Base-by-base conservation (phyloP, 2,113 vertebrate genomes). In the Athene cunicularia region DNA sequence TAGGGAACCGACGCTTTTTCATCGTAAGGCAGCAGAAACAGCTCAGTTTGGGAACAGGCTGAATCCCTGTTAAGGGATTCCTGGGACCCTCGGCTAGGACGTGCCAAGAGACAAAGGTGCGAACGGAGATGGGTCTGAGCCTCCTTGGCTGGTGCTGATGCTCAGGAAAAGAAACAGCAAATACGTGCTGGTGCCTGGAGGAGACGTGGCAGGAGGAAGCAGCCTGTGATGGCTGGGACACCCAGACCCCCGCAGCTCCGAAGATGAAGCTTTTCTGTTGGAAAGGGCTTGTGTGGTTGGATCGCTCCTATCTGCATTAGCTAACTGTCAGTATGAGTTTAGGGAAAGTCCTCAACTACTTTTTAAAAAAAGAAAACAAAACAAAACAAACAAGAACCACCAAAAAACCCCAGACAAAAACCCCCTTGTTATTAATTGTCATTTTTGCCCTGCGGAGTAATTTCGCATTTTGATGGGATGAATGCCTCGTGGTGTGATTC, bases 251-350 rank as follows among this genome's bases (percentile, higher is more conserved):
- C 4, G 5, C 43, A 11, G 50, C 74, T 66, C 52, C 19, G 2
- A 6, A 2, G 4, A 3, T 19, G 17, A 24, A 27, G 37, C 43
- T 53, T 6, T n/a, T 11, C 37, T 4, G 0, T 1, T 16, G 71
- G 49, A 43, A 64, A n/a, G 0, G 50, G 26, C 32, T 32, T 1
- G 10, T 14, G 30, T 5, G 41, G 24, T 15, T 26, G 28, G 28
- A 22, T 32, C 7, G 0, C 11, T 9, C 15, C 16, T 7, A 6
- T 14, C n/a, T 30, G 23, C 17, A 1, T 4, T 23, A 41, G n/a
- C 23, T 20, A 24, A 18, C 5, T 32, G 20, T 3, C 26, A 23
- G 0, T 17, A 7, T 32, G 33, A 60, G 60, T 24, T 33, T 24
- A 43, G 67, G 60, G 53, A 33, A 80, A 80, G 33, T 27, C 47